Conservation (phyloP, 2,797 vertebrate species). For the Alfaro cultratus region DNA sequence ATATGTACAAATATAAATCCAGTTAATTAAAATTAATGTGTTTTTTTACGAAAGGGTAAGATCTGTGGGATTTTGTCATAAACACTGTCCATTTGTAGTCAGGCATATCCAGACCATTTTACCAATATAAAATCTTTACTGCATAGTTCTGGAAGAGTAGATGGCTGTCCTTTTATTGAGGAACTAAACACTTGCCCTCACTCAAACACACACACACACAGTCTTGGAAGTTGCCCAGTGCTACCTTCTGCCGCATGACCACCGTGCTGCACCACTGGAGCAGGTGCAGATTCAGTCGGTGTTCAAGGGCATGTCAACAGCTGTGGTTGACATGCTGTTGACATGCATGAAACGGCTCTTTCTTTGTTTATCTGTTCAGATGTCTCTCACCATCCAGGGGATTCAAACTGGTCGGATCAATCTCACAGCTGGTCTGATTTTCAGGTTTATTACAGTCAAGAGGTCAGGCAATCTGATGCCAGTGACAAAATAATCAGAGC, state of each 20-base stretch:
- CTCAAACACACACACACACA: slow-evolving; percentile 12
- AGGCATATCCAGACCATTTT: not conserved
- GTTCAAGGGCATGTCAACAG: slow-evolving; percentile 68
- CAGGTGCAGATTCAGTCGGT: slow-evolving; percentile 58
- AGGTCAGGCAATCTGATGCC: slow-evolving; percentile 18
- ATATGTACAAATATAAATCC: not conserved
- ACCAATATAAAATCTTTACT: slow-evolving; percentile 10
- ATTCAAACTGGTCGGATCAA: slow-evolving; percentile 45
- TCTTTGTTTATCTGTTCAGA: slow-evolving; percentile 52
- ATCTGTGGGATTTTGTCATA: not conserved
- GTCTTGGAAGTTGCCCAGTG: slow-evolving; percentile 51
- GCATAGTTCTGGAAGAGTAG: slow-evolving; percentile 28
- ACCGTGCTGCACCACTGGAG: slow-evolving; percentile 60
- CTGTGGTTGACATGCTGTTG: too few species aligned
- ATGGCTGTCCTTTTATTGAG: slow-evolving; percentile 16
- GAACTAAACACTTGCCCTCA: slow-evolving; percentile 1
- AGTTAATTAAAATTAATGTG: not conserved
- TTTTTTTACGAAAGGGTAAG: not conserved
- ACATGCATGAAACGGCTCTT: slow-evolving; percentile 37
- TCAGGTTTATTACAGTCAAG: slow-evolving; percentile 17
- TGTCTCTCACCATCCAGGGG: slow-evolving; percentile 17
- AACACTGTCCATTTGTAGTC: not conserved
- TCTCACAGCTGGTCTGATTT: slow-evolving; percentile 27
- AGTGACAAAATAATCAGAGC: slow-evolving; percentile 24
- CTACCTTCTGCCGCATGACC: slow-evolving; percentile 47